Percentiles rank a stretch among this genome's conserved stretches.
Evolutionary conservation across 2,888 invertebrate species (phyloP).

Genomic region (Onthophagus sagittarius): DNA sequence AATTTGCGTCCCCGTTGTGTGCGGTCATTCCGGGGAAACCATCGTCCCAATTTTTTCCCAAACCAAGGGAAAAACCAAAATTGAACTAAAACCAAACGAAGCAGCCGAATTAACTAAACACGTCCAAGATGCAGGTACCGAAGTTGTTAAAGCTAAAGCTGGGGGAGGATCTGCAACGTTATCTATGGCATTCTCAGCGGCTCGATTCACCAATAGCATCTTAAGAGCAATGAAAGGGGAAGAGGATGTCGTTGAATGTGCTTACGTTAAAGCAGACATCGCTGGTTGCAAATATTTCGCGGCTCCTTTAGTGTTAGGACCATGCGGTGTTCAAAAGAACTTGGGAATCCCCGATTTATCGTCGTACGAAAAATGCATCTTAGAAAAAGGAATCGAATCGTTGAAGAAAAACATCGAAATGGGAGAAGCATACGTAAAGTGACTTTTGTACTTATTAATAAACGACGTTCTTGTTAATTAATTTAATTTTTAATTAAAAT

Average conservation of each 20-base stretch:
- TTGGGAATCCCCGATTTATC: conserved; percentile 80
- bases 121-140: conserved; percentile 96
- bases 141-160: conserved; percentile 89
- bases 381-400: conserved; percentile 83
- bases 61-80: conserved; percentile 62
- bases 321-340: conserved; percentile 84
- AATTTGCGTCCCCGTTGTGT: conserved; percentile 86
- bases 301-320: conserved; percentile 80
- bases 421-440: conserved; percentile 79
- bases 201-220: conserved; percentile 76
- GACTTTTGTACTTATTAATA: background rate
- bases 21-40: conserved; percentile 94
- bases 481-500: background rate
- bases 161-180: conserved; percentile 95
- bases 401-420: conserved; percentile 87
- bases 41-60: conserved; percentile 93
- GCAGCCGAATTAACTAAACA: conserved; percentile 79
- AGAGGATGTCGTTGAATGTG: conserved; percentile 79
- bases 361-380: conserved; percentile 71
- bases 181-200: conserved; percentile 94
- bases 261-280: conserved; percentile 74
- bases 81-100: conserved; percentile 70
- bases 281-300: conserved; percentile 89
- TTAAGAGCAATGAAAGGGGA: conserved; percentile 81
- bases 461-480: too few relatives aligned